phyloP scores from a whole-genome alignment of 2,888 invertebrate species.

The Alviniconcha strummeri region DNA sequence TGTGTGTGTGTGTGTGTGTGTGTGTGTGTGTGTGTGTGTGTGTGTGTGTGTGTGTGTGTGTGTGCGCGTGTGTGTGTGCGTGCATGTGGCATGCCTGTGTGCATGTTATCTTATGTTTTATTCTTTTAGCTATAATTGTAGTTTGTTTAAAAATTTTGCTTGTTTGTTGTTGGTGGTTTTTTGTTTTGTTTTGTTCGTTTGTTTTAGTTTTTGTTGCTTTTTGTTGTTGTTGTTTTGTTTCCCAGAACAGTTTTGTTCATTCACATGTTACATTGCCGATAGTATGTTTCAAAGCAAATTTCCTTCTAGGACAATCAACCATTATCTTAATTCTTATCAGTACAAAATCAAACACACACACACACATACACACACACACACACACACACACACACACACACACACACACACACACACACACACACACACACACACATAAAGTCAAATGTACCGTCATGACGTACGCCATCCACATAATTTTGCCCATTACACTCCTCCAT shows the following conservation, averaged over 20 bases:
- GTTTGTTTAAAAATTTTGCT: background rate
- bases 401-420: conserved; percentile 5
- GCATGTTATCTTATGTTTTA: background rate
- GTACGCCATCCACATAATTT: too few species aligned
- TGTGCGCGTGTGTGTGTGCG: conserved; percentile 2
- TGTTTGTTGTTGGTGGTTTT: background rate
- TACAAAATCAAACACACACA: background rate
- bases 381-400: background rate
- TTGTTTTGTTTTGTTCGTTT: background rate
- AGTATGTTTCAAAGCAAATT: too few species aligned
- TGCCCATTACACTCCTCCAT: too few species aligned
- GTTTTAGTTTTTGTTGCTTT: background rate
- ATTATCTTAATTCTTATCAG: too few species aligned
- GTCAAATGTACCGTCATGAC: background rate
- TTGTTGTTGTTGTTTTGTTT: background rate
- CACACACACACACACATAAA: conserved; percentile 1
- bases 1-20: background rate
- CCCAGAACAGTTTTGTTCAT: background rate
- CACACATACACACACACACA: background rate
- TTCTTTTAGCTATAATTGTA: background rate
- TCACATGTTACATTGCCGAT: background rate
- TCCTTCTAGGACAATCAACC: too few species aligned
- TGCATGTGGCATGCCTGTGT: background rate
- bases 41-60: conserved; percentile 13
- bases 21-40: conserved; percentile 16